Percentiles rank a stretch among this genome's conserved stretches.
These are phyloP conservation scores for Drosophila koepferae DNA, from an alignment of 2,888 invertebrate species.

Conservation along the genomic window DNA sequence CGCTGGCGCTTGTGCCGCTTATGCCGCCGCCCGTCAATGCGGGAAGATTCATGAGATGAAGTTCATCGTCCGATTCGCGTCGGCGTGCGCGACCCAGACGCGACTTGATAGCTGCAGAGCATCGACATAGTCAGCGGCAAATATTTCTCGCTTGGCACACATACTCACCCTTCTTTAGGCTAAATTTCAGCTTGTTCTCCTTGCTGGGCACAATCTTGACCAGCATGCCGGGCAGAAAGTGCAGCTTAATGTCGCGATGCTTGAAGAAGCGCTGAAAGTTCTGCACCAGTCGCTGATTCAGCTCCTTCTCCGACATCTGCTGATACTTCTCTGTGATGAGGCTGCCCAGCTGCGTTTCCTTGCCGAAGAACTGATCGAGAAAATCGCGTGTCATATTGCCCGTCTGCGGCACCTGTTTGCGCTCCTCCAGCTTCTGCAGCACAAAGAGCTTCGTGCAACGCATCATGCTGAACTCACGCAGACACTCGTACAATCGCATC, in stretches of 20 bases:
- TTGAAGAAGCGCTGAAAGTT: conserved; percentile 86
- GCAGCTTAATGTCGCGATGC: conserved; percentile 86
- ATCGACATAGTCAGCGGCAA: conserved; percentile 1
- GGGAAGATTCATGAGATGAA: conserved; percentile 63
- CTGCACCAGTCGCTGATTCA: conserved; percentile 86
- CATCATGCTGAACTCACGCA: conserved; percentile 84
- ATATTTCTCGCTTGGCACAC: not conserved
- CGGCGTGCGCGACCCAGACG: conserved; percentile 67
- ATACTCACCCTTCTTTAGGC: conserved; percentile 84
- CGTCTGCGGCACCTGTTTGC: conserved; percentile 61
- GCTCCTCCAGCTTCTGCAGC: conserved; percentile 86
- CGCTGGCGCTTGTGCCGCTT: conserved; percentile 52
- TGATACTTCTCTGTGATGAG: conserved; percentile 85
- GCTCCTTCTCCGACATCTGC: conserved; percentile 85
- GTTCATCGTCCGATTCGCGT: conserved; percentile 65
- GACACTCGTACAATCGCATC: conserved; percentile 83
- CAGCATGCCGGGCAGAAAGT: conserved; percentile 86
- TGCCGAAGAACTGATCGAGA: conserved; percentile 82
- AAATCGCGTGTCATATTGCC: conserved; percentile 83
- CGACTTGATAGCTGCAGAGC: conserved; percentile 49
- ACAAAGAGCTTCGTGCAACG: conserved; percentile 87
- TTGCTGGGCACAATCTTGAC: conserved; percentile 86
- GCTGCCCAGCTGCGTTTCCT: conserved; percentile 76
- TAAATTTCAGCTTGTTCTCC: conserved; percentile 86
- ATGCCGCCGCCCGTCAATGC: conserved; percentile 46